Percentiles rank a stretch among this genome's conserved stretches.
Evolutionary conservation across 2,888 invertebrate genomes (phyloP).

Genomic region (Geophilus truncorum): DNA sequence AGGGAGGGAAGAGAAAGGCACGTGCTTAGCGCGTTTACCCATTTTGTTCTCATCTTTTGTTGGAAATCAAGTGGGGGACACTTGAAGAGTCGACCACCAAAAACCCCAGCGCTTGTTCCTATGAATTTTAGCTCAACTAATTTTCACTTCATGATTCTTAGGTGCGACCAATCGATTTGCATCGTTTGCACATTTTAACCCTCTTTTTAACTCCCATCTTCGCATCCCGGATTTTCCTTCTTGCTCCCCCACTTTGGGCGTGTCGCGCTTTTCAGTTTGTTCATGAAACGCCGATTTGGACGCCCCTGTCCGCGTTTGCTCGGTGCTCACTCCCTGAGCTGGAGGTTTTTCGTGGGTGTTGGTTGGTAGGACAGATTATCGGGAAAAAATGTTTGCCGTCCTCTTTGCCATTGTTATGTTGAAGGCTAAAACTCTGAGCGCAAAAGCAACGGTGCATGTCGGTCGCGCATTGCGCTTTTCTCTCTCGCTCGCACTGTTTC

Average conservation of each 20-base stretch:
- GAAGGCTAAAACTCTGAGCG: not conserved
- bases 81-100: slow-evolving; percentile 4
- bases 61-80: not conserved
- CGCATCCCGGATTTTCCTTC: not conserved
- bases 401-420: not conserved
- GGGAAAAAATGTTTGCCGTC: not conserved
- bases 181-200: not conserved
- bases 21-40: not conserved
- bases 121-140: not conserved
- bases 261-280: not conserved
- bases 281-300: not conserved
- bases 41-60: not conserved
- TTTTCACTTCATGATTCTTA: not conserved
- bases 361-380: not conserved
- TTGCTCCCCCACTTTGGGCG: not conserved
- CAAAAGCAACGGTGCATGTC: not conserved
- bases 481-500: not conserved
- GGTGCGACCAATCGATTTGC: not conserved
- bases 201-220: not conserved
- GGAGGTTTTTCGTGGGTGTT: not conserved
- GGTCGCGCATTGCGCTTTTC: slow-evolving; percentile 10
- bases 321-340: not conserved
- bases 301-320: not conserved
- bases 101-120: not conserved
- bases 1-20: slow-evolving; percentile 4